Conservation (phyloP, 2,888 invertebrate genomes). For the Mesopsocus fuscifrons region DNA sequence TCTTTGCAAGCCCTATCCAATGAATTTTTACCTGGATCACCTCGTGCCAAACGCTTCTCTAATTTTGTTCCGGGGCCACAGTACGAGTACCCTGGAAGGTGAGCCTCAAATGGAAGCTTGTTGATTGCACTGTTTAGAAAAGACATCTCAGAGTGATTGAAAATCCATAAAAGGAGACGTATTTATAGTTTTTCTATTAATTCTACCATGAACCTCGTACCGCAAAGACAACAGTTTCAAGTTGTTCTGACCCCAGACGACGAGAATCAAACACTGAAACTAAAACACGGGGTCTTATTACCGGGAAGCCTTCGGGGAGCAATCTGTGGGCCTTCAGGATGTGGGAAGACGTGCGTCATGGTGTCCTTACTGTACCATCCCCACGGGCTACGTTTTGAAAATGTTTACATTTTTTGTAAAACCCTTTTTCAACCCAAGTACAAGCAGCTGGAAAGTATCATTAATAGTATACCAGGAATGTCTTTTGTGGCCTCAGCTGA, state of each 20-base stretch:
- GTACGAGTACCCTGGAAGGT: constrained; percentile 18
- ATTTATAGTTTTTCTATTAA: no score
- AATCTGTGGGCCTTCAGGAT: constrained; percentile 16
- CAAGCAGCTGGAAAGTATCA: no score
- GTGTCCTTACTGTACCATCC: constrained; percentile 15
- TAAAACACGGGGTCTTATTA: constrained; percentile 19
- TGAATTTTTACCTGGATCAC: no score
- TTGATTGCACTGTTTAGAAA: no score
- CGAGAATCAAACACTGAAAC: not conserved
- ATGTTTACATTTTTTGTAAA: constrained; percentile 17
- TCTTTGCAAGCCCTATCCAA: no score
- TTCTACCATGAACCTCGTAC: not conserved
- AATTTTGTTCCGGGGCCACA: no score
- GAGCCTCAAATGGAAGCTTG: constrained; percentile 16
- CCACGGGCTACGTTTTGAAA: constrained; percentile 16
- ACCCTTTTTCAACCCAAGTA: constrained; percentile 18
- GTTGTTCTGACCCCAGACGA: not conserved
- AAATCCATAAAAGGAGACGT: no score
- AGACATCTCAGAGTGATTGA: no score
- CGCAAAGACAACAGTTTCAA: not conserved
- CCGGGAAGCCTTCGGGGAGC: constrained; percentile 18
- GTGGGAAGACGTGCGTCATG: constrained; percentile 18
- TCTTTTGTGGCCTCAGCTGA: no score
- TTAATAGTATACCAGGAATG: no score
- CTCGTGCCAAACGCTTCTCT: no score